phyloP scores from a whole-genome alignment of 2,113 vertebrate species.

The Dicaeum eximium region DNA sequence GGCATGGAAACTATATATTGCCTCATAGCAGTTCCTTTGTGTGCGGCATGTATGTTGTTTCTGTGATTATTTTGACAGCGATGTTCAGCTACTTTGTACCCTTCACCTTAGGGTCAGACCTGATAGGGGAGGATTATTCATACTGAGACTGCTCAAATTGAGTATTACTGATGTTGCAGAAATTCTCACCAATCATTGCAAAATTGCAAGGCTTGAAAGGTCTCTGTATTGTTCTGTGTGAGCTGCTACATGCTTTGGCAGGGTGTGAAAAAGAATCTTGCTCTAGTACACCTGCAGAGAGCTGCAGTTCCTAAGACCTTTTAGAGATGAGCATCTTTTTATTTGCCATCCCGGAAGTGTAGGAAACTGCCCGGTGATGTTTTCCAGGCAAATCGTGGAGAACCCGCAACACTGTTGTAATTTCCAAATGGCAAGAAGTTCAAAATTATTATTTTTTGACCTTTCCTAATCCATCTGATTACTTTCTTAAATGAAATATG shows the following conservation, averaged over 20 bases:
- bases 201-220: background rate
- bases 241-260: background rate
- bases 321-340: background rate
- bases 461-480: background rate
- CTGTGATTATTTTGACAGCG: fast-evolving
- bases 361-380: background rate
- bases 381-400: background rate
- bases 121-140: background rate
- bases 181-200: background rate
- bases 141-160: background rate
- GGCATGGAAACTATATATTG: background rate
- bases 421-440: background rate
- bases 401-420: fast-evolving
- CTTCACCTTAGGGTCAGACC: background rate
- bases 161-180: background rate
- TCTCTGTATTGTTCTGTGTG: background rate
- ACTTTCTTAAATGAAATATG: background rate
- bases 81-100: background rate
- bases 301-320: background rate
- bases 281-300: background rate
- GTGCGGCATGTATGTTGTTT: background rate
- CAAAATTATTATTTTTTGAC: background rate
- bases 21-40: background rate
- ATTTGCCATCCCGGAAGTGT: background rate
- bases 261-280: background rate